Evolutionary conservation across 2,888 invertebrate genomes (phyloP).

Genomic region (Drosophila prolongata): DNA sequence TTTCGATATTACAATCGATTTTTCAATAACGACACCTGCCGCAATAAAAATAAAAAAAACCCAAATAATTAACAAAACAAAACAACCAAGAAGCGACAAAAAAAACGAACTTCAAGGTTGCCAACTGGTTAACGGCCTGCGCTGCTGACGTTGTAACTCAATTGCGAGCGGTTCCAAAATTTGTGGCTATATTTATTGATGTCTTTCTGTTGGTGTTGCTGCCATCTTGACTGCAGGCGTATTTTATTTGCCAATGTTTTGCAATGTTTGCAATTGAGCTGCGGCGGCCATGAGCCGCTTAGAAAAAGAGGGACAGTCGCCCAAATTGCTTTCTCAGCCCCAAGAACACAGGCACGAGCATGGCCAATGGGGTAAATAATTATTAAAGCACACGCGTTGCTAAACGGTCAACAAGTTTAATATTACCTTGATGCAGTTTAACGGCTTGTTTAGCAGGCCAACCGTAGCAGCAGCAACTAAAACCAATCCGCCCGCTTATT

Average conservation of each 20-base stretch:
- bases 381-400: slow-evolving; percentile 30
- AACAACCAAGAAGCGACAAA: slow-evolving; percentile 44
- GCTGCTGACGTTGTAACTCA: slow-evolving; percentile 64
- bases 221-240: slow-evolving; percentile 47
- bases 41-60: slow-evolving; percentile 38
- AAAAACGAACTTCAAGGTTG: slow-evolving; percentile 74
- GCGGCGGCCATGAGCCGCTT: slow-evolving; percentile 63
- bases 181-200: slow-evolving; percentile 61
- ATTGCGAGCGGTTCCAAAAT: slow-evolving; percentile 64
- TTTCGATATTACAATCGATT: slow-evolving; percentile 6
- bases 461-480: slow-evolving; percentile 16
- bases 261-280: slow-evolving; percentile 66
- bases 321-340: slow-evolving; percentile 53
- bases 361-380: slow-evolving; percentile 23
- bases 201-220: slow-evolving; percentile 26
- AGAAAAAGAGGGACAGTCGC: slow-evolving; percentile 25
- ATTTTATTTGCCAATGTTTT: slow-evolving; percentile 70
- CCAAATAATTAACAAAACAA: slow-evolving; percentile 43
- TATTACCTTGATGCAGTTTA: slow-evolving; percentile 52
- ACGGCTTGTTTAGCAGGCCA: slow-evolving; percentile 49
- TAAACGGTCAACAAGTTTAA: slow-evolving; percentile 10
- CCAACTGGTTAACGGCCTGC: slow-evolving; percentile 68
- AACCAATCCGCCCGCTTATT: slow-evolving; percentile 9
- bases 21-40: slow-evolving; percentile 14
- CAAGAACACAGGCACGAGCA: slow-evolving; percentile 49